These are phyloP conservation scores for Aphelocoma californica DNA, from an alignment of 2,797 vertebrate genomes.

Conservation along the genomic window DNA sequence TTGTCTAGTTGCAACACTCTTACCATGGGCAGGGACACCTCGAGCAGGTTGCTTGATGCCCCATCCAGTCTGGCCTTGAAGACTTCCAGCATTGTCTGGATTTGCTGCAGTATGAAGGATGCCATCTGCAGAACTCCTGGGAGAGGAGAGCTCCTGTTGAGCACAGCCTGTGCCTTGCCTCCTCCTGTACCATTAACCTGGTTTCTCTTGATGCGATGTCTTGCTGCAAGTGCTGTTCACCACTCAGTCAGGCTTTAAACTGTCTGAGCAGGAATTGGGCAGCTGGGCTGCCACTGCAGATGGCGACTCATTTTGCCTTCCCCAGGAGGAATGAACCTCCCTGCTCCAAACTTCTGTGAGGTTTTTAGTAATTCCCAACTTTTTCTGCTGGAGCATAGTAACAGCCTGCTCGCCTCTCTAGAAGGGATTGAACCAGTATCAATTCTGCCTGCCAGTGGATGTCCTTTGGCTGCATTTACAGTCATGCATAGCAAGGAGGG, in stretches of 20 bases:
- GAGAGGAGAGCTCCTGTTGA: not conserved
- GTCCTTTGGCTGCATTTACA: not conserved
- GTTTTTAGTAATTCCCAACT: not conserved
- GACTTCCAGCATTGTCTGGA: accelerated
- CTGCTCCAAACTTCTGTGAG: not conserved
- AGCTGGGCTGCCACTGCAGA: not conserved
- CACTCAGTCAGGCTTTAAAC: slow-evolving; percentile 1
- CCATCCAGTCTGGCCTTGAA: not conserved
- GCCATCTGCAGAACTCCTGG: not conserved
- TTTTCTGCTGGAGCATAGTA: not conserved
- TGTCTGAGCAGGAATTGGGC: not conserved
- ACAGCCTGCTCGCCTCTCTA: not conserved
- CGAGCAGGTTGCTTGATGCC: not conserved
- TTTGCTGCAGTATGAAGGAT: not conserved
- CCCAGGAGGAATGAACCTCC: not conserved
- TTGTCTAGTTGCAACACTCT: accelerated
- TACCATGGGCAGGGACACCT: not conserved
- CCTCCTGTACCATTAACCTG: not conserved
- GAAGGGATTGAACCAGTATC: not conserved
- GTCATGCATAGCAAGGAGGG: not conserved
- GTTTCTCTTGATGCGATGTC: not conserved
- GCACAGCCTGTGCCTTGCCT: not conserved
- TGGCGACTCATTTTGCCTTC: accelerated
- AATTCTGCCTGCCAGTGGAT: not conserved
- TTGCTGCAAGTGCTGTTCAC: not conserved